Evolutionary conservation across 2,797 vertebrate species (phyloP), one percentile per base, ranked within the genome.

Genomic region (Coracias cyanogaster): DNA sequence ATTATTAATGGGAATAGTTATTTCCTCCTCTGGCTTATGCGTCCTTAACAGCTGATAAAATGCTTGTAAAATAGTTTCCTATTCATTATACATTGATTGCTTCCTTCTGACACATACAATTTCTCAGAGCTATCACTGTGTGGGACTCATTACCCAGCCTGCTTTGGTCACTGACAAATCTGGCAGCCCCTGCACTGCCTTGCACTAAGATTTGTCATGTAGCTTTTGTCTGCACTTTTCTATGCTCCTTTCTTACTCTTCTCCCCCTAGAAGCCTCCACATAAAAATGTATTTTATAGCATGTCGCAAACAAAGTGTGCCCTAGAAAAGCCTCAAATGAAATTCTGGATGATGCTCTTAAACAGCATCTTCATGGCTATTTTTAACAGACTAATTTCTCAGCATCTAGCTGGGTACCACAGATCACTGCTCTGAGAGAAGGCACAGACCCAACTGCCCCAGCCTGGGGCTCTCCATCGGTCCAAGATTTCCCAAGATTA

Each of bases 1-100:
- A 92, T 97, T 97, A 97, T 96, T 97, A 97, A 98, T 94, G 90
- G 86, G 83, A 89, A 81, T 94, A 69, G 85, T 94, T 97, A 91
- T 95, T 95, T 96, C 88, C 88, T 97, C 90, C 86, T 65, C 92
- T 95, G 91, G 91, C 94, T 89, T 90, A 8, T 33, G 33, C 79
- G 87, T 72, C 94, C 95, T 97, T 91, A 98, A 97, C 72, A 96
- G 93, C 94, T 93, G 90, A 89, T 93, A 96, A 97, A 97, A 93
- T 6, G 69, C 87, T 91, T 39, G 69, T 93, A 78, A 96, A 96
- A 96, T 84, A 67, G 91, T 82, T 93, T 72, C 60, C 90, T 84
- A 31, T 94, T 96, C 90, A 90, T 86, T 90, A 88, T 66, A 65
- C 74, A 94, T 85, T 52, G 82, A 97, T 94, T 94, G 93, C 85